Base-by-base conservation (phyloP, 2,113 vertebrate genomes). In the Caranx melampygus region DNA sequence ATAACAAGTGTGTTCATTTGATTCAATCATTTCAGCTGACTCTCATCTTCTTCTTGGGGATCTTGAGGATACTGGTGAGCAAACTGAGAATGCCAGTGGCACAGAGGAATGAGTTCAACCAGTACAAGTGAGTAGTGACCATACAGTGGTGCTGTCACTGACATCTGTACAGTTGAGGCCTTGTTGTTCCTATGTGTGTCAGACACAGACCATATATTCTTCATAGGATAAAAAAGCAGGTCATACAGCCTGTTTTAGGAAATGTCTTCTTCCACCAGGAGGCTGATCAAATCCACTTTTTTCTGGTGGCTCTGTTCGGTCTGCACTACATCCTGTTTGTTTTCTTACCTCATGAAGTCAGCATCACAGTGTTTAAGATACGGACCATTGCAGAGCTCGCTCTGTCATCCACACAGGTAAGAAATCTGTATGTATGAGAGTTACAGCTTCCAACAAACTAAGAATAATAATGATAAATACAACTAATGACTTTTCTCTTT, bases 231-330 rank as follows among this genome's bases (percentile, higher is more conserved):
- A 40, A 12, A 8, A 49, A 11, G 5, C 5, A 57, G 20, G 33
- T 21, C 26, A 26, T 26, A 26, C 26, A 26, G 26, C 26, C 26
- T 26, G 26, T 26, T 26, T 26, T 26, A 3, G 13, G 57, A 58
- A 8, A 5, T 34, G 6, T 2, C 1, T 10, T 33, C 37, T 57
- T 65, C 51, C n/a, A 7, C 61, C 85, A 99, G 98, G 94, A 96
- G 95, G 72, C 95, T 99, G 85, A 96, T 96, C 69, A 98, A 96
- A 82, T 98, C 98, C 71, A 99, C 96, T 0, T 96, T 99, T 95
- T 99, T 55, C 95, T 99, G 72, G 97, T 99, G 82, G 96, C 96
- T 15, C 96, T 99, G 67, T 99, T 99, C 2, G 98, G 98, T 7
- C 82, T 97, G 55, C 97, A 99, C 84, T 99, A 97, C 81, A 95